phyloP scores from a whole-genome alignment of 2,797 vertebrate species.

The Chloroceryle amazona region DNA sequence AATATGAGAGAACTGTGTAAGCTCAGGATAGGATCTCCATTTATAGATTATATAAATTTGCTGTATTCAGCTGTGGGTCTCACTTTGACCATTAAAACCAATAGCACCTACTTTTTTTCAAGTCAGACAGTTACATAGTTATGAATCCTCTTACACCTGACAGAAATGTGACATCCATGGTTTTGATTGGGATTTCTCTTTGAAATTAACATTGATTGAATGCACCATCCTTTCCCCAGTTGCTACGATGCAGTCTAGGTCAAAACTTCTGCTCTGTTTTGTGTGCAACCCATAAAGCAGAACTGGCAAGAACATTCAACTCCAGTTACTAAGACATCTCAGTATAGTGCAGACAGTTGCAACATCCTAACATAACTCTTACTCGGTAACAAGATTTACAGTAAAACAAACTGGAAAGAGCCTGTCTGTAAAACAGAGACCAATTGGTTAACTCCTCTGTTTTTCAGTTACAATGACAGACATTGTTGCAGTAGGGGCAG shows the following conservation, averaged over 20 bases:
- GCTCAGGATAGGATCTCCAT: neutral
- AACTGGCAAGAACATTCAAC: neutral
- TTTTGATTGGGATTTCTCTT: neutral
- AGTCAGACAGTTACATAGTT: neutral
- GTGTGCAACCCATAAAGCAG: neutral
- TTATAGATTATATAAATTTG: neutral
- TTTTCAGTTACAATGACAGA: neutral
- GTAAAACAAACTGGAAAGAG: neutral
- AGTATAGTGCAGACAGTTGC: neutral
- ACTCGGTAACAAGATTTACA: neutral
- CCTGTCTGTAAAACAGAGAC: neutral
- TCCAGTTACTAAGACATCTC: neutral
- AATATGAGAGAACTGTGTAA: neutral
- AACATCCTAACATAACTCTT: neutral
- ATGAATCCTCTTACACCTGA: neutral
- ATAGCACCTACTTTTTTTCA: neutral
- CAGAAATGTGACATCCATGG: neutral
- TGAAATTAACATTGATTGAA: neutral
- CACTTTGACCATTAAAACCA: neutral
- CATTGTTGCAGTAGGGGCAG: neutral
- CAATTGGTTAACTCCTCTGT: neutral
- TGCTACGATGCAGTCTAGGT: neutral
- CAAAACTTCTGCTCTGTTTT: neutral
- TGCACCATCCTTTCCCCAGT: neutral
- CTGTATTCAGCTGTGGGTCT: neutral